Conservation (phyloP, 2,797 vertebrate species). For the Bryconaethiops microstoma region DNA sequence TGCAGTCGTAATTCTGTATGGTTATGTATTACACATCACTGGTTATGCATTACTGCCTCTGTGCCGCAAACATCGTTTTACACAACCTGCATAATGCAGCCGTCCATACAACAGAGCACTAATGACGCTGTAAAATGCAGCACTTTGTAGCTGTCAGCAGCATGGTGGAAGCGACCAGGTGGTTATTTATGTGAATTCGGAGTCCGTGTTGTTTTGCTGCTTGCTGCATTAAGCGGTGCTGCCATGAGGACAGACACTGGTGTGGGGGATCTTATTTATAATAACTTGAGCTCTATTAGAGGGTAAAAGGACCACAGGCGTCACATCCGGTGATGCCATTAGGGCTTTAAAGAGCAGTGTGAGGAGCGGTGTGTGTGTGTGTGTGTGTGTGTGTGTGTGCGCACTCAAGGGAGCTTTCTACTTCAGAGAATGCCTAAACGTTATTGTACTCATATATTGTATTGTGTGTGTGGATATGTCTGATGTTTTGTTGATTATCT, state of each 20-base stretch:
- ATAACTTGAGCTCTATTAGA: neutral
- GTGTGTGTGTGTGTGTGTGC: no score
- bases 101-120: neutral
- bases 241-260: constrained; percentile 1
- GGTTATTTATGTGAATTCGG: constrained; percentile 21
- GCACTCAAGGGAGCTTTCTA: no score
- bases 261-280: constrained; percentile 7
- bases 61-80: neutral
- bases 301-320: constrained; percentile 22
- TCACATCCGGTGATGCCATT: constrained; percentile 62
- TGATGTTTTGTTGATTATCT: no score
- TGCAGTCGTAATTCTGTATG: no score
- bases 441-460: no score
- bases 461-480: no score
- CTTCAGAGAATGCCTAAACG: no score
- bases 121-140: constrained; percentile 6
- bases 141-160: constrained; percentile 22
- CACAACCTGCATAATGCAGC: neutral
- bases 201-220: constrained; percentile 8
- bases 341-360: constrained; percentile 34
- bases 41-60: neutral
- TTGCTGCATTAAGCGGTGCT: constrained; percentile 8
- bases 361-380: neutral
- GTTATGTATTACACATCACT: neutral
- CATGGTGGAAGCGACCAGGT: neutral